These are phyloP conservation scores for Argynnis bischoffii DNA, from an alignment of 2,888 invertebrate species.

Conservation along the genomic window DNA sequence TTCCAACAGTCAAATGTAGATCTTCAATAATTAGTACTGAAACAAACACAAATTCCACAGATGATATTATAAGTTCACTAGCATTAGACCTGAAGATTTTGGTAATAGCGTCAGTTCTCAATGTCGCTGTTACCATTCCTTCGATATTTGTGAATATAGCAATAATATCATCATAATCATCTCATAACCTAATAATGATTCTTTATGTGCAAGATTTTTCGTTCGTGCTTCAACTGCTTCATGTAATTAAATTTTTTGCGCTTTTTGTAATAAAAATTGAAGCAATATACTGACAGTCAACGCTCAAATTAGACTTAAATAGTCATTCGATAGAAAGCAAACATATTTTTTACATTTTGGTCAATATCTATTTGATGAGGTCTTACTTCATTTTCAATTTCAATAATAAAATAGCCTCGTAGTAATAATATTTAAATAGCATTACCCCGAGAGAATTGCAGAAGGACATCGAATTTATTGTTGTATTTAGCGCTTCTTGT, in stretches of 20 bases:
- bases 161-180: slow-evolving; percentile 16
- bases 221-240: not conserved
- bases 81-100: slow-evolving; percentile 14
- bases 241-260: not conserved
- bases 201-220: slow-evolving; percentile 14
- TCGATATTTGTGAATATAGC: slow-evolving; percentile 18
- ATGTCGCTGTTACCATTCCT: slow-evolving; percentile 7
- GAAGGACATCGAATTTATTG: slow-evolving; percentile 79
- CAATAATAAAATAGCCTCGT: slow-evolving; percentile 10
- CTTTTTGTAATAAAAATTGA: slow-evolving; percentile 40
- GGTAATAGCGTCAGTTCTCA: slow-evolving; percentile 5
- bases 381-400: slow-evolving; percentile 15
- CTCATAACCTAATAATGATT: slow-evolving; percentile 8
- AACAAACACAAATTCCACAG: slow-evolving; percentile 1
- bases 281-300: slow-evolving; percentile 69
- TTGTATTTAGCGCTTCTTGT: slow-evolving; percentile 75
- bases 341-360: not conserved
- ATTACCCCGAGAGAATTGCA: slow-evolving; percentile 62
- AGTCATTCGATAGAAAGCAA: slow-evolving; percentile 56
- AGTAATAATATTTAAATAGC: slow-evolving; percentile 42
- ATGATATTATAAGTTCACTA: slow-evolving; percentile 26
- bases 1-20: not conserved
- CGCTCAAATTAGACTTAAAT: slow-evolving; percentile 72
- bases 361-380: not conserved
- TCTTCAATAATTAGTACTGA: slow-evolving; percentile 9